Percentiles rank a stretch among this genome's conserved stretches.
Conservation (phyloP, 92 coral and sea anemone genomes). For the Epizoanthus stellaris region DNA sequence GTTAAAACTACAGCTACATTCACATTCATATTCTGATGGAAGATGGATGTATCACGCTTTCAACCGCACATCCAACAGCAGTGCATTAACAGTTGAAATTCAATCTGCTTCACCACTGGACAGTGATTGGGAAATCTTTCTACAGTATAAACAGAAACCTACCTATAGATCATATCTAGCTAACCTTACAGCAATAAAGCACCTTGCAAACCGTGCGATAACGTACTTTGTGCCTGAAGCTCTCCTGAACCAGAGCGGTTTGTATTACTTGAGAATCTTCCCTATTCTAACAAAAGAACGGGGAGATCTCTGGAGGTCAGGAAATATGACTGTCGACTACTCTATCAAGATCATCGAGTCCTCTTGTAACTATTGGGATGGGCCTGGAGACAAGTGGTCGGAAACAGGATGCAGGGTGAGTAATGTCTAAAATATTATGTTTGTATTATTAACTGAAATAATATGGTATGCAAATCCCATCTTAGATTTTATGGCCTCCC, state of each 20-base stretch:
- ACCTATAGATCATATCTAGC: not conserved
- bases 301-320: constrained; percentile 19
- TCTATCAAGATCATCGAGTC: constrained; percentile 34
- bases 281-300: constrained; percentile 16
- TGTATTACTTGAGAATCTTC: constrained; percentile 13
- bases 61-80: too few species aligned
- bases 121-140: not conserved
- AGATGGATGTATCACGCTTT: too few species aligned
- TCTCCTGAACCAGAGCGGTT: constrained; percentile 12
- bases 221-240: not conserved
- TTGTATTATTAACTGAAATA: too few species aligned
- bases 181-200: not conserved
- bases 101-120: too few species aligned
- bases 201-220: not conserved
- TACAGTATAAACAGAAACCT: constrained; percentile 3
- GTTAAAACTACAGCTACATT: too few species aligned
- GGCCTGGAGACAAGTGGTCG: constrained; percentile 34
- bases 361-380: constrained; percentile 50
- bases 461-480: too few species aligned
- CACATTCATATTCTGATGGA: too few species aligned
- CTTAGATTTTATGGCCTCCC: not conserved
- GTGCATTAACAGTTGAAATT: too few species aligned
- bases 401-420: constrained; percentile 47
- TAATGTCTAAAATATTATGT: not conserved
- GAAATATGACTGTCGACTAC: constrained; percentile 32